Base-by-base conservation (phyloP, 2,113 vertebrate species). In the Puffinus mauretanicus region DNA sequence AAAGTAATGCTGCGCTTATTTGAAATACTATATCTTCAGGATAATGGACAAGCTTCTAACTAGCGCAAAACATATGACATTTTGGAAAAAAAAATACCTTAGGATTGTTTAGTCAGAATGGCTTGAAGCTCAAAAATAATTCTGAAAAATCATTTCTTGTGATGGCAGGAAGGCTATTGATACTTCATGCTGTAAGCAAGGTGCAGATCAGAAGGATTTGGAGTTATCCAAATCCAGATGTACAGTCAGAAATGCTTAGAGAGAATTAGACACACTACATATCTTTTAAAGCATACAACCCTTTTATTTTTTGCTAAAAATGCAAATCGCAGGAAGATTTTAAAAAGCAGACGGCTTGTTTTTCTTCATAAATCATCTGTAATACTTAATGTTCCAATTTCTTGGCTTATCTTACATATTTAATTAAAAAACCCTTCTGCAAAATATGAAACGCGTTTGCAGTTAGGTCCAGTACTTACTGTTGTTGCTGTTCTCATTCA, bases 401-500 rank as follows among this genome's bases (percentile, higher is more conserved):
- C 34, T 71, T 47, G 54, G 16, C 42, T 85, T 77, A 21, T 69
- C 10, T 58, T 78, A 62, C 19, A 1, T 62, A 70, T 17, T 86
- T 61, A 54, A 46, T 85, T 82, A 29, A 52, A 58, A 90, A 70
- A 2, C 1, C 18, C 11, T 69, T 79, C 29, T 88, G 83, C 29
- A 90, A 87, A 87, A 76, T 61, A 46, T 13, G n/a, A 82, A 95
- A 76, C 32, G n/a, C 8, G 4, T 75, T 92, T 89, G 44, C 66
- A 60, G 57, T 85, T 84, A 88, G 57, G 52, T 90, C 19, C 29
- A 38, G 3, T 67, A 34, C 52, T 93, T 61, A 29, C n/a, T 85
- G 70, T 38, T 87, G n/a, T 92, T 94, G 77, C 54, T 90, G 46
- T 66, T 94, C 78, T 91, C 38, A 80, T 90, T 96, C 66, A 27